Evolutionary conservation across 2,113 vertebrate species (phyloP).

Genomic region (Isurus oxyrinchus): DNA sequence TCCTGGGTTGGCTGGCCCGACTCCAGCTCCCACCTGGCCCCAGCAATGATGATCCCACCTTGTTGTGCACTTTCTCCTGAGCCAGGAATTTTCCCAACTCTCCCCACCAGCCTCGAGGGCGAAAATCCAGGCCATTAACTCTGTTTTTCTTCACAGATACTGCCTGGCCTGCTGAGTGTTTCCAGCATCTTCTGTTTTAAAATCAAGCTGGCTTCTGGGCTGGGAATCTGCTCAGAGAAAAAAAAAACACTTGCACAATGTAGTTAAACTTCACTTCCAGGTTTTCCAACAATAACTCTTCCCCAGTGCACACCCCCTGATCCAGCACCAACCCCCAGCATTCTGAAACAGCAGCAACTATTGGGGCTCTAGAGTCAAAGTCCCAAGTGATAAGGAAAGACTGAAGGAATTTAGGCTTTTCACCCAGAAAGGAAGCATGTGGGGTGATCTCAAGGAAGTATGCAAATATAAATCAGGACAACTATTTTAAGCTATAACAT

Average conservation of each 20-base stretch:
- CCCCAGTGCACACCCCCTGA: neutral
- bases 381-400: neutral
- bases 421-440: neutral
- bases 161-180: neutral
- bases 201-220: neutral
- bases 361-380: neutral
- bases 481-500: neutral
- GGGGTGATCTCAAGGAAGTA: neutral
- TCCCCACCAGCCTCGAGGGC: no score
- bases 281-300: neutral
- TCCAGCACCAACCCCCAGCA: neutral
- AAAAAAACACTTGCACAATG: neutral
- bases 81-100: no score
- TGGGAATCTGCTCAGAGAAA: neutral
- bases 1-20: no score
- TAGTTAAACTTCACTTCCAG: neutral
- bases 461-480: neutral
- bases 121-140: no score
- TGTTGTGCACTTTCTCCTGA: no score
- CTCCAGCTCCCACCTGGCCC: no score
- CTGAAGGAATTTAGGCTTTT: neutral
- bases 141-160: no score
- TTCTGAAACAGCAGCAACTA: neutral
- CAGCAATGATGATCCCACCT: no score
- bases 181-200: neutral